Percentiles rank a stretch among this genome's conserved stretches.
These are phyloP conservation scores for Narcine bancroftii DNA, from an alignment of 2,113 vertebrate species.

Conservation along the genomic window DNA sequence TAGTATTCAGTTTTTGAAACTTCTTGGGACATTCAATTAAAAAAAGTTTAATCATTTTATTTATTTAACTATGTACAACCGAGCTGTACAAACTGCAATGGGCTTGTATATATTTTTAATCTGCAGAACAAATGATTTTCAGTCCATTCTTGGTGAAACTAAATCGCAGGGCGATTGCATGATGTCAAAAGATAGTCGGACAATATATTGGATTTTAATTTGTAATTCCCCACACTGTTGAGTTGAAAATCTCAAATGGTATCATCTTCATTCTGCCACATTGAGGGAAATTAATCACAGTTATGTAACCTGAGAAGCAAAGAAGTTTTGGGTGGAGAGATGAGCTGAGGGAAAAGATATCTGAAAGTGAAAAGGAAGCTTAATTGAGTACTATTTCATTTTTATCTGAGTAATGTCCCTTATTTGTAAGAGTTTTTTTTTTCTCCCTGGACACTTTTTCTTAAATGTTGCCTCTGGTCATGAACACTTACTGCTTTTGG, in stretches of 20 bases:
- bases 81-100: background rate
- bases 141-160: background rate
- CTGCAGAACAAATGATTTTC: background rate
- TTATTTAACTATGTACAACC: background rate
- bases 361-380: background rate
- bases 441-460: background rate
- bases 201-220: background rate
- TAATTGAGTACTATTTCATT: background rate
- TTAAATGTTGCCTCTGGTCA: background rate
- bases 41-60: background rate
- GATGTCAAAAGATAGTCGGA: background rate
- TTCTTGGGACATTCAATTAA: background rate
- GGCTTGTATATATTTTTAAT: background rate
- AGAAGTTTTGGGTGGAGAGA: background rate
- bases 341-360: background rate
- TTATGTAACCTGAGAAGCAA: background rate
- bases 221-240: background rate
- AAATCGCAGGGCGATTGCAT: background rate
- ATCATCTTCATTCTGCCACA: background rate
- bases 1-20: background rate
- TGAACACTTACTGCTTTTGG: background rate
- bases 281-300: background rate
- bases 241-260: background rate
- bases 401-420: background rate
- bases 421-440: background rate